A percentile compares a stretch with the other conserved stretches of the same genome.
These are phyloP conservation scores for Aspidiotus rigidus DNA, from an alignment of 2,888 invertebrate species.

Conservation along the genomic window DNA sequence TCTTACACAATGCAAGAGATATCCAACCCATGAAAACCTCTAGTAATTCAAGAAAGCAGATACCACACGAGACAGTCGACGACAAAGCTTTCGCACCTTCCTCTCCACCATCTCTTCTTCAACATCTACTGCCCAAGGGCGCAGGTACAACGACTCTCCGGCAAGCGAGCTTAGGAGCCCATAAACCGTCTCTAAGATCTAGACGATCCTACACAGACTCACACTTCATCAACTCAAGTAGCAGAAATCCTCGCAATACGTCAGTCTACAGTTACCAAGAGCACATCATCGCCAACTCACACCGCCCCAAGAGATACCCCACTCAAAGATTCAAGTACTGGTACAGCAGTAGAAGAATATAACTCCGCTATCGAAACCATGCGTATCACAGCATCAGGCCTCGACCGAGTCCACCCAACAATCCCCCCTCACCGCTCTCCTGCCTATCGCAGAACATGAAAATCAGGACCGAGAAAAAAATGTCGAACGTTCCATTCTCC, in stretches of 20 bases:
- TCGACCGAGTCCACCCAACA: neutral
- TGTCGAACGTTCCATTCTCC: too few relatives aligned
- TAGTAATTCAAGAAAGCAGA: neutral
- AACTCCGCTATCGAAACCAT: neutral
- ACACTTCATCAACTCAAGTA: too few relatives aligned
- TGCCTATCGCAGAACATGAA: too few relatives aligned
- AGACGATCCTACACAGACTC: too few relatives aligned
- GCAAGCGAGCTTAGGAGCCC: neutral
- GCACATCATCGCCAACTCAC: neutral
- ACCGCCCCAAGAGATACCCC: neutral
- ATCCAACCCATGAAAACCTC: neutral
- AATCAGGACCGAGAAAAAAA: too few relatives aligned
- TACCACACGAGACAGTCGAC: neutral
- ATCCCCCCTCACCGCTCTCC: too few relatives aligned
- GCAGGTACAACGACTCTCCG: neutral
- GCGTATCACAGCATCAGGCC: neutral
- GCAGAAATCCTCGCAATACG: neutral
- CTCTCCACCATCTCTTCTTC: too few relatives aligned
- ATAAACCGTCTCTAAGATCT: too few relatives aligned
- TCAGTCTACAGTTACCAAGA: neutral
- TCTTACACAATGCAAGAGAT: neutral
- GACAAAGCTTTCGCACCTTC: too few relatives aligned
- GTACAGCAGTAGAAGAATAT: neutral
- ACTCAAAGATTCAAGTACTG: neutral
- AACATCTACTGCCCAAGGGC: too few relatives aligned